Base-by-base conservation (phyloP, 2,797 vertebrate species). In the Fundulus diaphanus region DNA sequence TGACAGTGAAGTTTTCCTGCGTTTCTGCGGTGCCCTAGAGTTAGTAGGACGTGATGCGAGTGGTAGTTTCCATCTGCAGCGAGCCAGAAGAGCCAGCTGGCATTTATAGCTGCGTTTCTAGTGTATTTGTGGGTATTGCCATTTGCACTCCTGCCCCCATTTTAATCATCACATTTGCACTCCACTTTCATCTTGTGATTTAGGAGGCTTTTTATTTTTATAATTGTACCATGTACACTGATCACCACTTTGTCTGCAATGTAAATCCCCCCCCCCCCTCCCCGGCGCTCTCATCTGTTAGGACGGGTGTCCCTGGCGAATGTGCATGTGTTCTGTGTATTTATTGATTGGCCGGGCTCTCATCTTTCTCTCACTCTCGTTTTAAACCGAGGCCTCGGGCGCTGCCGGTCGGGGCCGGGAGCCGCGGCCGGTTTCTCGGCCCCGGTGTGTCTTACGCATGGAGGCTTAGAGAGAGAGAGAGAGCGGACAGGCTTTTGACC, bases 181-280 rank as follows among this genome's bases (percentile, higher is more conserved):
- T 93, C 87, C 76, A 83, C 90, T 91, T 93, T 92, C 89, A 90
- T 90, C 85, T 87, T 83, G 77, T 94, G 92, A 92, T 95, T 94
- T 94, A 94, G 87, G 89, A 92, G 90, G 88, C 89, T 90, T 91
- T 92, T 92, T 94, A 94, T 94, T 94, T 95, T 93, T 91, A 81
- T 90, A 92, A 92, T 92, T 90, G 85, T 85, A 88, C 90, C 91
- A 85, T 72, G 74, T 70, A 85, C 82, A 76, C 91, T 65, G 68
- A 82, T 77, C 85, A 35, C 85, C 57, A 54, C 88, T 85, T 82
- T 70, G 77, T 74, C 76, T 22, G 27, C 66, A n/a, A 83, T 82
- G 86, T 89, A 92, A 94, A 93, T 91, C 85, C 85, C 7, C 42
- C 72, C 70, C 6, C 13, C 69, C 79, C 16, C 1, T 65, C 37